Percentiles rank a stretch among this genome's conserved stretches.
Conservation (phyloP, 2,113 vertebrate species). For the Corvus moneduloides region DNA sequence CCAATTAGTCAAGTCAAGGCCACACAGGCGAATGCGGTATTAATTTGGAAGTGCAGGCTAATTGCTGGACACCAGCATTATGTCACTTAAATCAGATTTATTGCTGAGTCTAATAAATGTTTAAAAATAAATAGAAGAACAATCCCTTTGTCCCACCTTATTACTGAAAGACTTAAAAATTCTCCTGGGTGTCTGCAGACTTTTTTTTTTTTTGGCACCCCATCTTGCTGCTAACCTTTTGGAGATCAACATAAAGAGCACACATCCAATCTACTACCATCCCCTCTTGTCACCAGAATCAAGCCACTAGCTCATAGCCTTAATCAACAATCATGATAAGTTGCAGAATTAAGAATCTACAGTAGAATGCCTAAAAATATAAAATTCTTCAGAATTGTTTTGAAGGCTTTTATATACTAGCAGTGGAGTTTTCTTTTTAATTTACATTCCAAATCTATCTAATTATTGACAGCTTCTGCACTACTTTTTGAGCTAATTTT, state of each 20-base stretch:
- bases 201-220: neutral
- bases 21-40: neutral
- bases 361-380: neutral
- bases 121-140: neutral
- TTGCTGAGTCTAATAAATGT: neutral
- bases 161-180: neutral
- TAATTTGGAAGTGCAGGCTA: constrained; percentile 25
- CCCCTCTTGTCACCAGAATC: neutral
- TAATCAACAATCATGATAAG: neutral
- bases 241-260: neutral
- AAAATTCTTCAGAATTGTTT: neutral
- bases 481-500: neutral
- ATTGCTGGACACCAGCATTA: neutral
- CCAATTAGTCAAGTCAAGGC: constrained; percentile 39
- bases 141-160: neutral
- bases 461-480: neutral
- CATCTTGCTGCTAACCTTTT: neutral
- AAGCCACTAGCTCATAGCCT: neutral
- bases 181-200: neutral
- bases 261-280: neutral
- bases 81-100: constrained; percentile 3
- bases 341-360: neutral
- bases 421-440: neutral
- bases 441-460: neutral
- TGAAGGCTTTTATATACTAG: neutral